Base-by-base conservation (phyloP, 1,140 invertebrate species). In the Ips typographus region DNA sequence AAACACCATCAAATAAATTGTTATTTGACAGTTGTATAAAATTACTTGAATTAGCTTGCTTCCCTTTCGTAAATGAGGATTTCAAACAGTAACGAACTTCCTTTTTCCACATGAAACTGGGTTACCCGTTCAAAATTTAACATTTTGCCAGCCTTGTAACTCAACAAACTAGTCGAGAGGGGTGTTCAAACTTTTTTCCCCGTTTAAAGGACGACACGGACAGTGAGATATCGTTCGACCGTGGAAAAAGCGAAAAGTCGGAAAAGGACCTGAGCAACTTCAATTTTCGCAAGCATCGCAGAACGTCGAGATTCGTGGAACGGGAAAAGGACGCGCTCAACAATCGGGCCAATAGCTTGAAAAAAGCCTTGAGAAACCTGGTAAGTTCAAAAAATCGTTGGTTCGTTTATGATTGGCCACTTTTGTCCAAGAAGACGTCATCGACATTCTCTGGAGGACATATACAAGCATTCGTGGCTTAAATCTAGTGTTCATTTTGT, bases 91-190 rank as follows among this genome's bases (percentile, higher is more conserved):
- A 22, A 22, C 22, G 22, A 22, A 22, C 22, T 22, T 0, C 22
- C 22, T 22, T 22, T 22, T 22, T 22, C 22, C 22, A 22, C 22
- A 22, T 22, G 22, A 22, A 22, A 22, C 0, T 22, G 22, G 22
- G 22, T 22, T 22, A 22, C 22, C 22, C 22, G 22, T 22, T 22
- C 22, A 22, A 22, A 80, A 79, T 67, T 76, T 80, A 51, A 80
- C 80, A 59, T 80, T 78, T 69, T 70, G 77, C 8, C 77, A 77
- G 62, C 77, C 77, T 65, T 61, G 78, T n/a, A 80, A 83, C 4
- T 82, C 89, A 58, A 89, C 89, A 1, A 85, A 96, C 78, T 96
- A 94, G 82, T 86, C 96, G 68, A 95, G 95, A 76, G 89, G 91
- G 74, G 94, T 94, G 53, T 87, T 96, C 40, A 49, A 44, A 5